phyloP scores from a whole-genome alignment of 1,140 invertebrate genomes.

The Cyphomyrmex costatus region DNA sequence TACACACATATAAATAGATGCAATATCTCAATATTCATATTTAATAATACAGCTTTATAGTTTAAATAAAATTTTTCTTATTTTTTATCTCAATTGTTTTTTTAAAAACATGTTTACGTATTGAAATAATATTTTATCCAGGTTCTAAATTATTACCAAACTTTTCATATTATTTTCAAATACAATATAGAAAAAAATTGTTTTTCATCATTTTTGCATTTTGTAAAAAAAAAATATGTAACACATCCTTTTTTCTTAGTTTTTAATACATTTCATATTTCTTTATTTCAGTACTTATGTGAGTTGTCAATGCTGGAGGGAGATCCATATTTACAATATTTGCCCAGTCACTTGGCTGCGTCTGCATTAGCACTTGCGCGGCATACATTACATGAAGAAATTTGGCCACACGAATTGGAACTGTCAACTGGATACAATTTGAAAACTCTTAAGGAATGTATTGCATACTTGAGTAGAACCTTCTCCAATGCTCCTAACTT shows the following conservation, averaged over 20 bases:
- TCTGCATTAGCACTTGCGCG: constrained; percentile 93
- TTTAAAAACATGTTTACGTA: no score
- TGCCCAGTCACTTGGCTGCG: constrained; percentile 95
- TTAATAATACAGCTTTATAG: no score
- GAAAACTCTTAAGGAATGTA: constrained; percentile 90
- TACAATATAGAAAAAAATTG: no score
- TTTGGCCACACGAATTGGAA: constrained; percentile 90
- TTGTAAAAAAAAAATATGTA: no score
- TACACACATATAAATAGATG: no score
- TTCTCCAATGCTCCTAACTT: constrained; percentile 89
- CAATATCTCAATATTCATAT: no score
- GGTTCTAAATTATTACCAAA: no score
- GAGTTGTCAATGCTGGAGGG: constrained; percentile 95
- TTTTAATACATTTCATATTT: constrained; percentile 43
- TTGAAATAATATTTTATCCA: no score
- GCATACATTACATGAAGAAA: constrained; percentile 89
- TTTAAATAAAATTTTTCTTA: no score
- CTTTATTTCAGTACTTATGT: constrained; percentile 91
- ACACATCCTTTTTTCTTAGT: neutral
- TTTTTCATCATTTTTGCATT: no score
- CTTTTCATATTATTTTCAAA: no score
- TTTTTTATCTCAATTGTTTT: no score
- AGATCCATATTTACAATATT: constrained; percentile 93
- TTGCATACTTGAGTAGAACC: constrained; percentile 90
- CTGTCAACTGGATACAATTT: constrained; percentile 90